Conservation (phyloP, 2,797 vertebrate species). For the Iguana delicatissima region DNA sequence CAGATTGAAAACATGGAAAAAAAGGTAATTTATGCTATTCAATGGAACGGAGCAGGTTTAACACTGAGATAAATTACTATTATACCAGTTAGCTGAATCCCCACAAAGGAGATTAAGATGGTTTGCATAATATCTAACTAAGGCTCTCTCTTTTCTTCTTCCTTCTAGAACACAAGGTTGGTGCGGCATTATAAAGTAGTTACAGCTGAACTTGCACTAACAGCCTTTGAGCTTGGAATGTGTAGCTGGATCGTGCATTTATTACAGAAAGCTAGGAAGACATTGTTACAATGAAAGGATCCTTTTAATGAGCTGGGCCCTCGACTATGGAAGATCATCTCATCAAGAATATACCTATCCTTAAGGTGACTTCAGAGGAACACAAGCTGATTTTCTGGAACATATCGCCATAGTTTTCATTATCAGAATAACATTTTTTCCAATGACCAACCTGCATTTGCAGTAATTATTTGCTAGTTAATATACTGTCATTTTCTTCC, state of each 20-base stretch:
- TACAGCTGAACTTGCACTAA: slow-evolving; percentile 36
- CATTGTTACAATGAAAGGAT: neutral
- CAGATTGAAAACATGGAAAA: no score
- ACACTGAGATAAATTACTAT: neutral
- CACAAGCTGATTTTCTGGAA: neutral
- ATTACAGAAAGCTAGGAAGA: slow-evolving; percentile 29
- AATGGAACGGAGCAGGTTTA: neutral
- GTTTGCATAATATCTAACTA: neutral
- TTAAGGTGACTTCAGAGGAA: neutral
- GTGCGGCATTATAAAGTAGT: slow-evolving; percentile 18
- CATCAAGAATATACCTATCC: neutral
- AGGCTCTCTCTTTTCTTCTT: neutral
- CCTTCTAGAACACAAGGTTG: slow-evolving; percentile 1
- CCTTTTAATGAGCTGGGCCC: neutral
- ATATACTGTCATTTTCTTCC: neutral
- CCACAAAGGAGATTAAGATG: neutral
- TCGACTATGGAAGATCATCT: neutral
- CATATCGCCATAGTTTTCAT: neutral
- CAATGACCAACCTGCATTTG: neutral
- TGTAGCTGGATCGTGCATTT: slow-evolving; percentile 41
- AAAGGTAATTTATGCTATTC: no score
- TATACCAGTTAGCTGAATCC: neutral
- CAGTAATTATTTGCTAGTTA: neutral
- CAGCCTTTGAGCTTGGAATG: slow-evolving; percentile 47
- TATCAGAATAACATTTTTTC: neutral